These are phyloP conservation scores for silkworm (Bombyx mori) DNA, from an alignment of 1,140 invertebrate species.

Conservation along the genomic window DNA sequence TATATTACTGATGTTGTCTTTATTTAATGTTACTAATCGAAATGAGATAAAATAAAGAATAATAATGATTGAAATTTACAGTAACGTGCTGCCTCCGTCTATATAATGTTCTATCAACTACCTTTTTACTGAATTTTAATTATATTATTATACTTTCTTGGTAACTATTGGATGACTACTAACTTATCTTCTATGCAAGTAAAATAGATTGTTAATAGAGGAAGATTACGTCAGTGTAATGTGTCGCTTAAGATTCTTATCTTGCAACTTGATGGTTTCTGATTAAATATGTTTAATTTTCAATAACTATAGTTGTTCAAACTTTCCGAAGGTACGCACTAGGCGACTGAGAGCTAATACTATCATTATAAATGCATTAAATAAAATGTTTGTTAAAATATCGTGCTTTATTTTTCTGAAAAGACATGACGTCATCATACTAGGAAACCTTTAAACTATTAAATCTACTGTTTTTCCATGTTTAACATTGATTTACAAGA, in stretches of 20 bases:
- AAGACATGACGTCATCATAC: neutral
- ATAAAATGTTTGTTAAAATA: slow-evolving; percentile 68
- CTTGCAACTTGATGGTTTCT: too few species aligned
- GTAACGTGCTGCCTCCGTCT: slow-evolving; percentile 34
- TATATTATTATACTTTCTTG: neutral
- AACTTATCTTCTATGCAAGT: too few species aligned
- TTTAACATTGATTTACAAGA: too few species aligned
- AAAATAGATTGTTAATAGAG: too few species aligned
- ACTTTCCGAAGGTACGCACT: slow-evolving; percentile 70
- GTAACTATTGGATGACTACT: too few species aligned
- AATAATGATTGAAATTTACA: slow-evolving; percentile 22
- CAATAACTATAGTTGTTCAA: slow-evolving; percentile 50
- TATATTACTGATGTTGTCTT: slow-evolving; percentile 55
- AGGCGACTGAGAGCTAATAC: slow-evolving; percentile 70
- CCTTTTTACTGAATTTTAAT: neutral
- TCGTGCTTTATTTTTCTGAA: slow-evolving; percentile 36
- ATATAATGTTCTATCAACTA: too few species aligned
- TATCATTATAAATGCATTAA: slow-evolving; percentile 69
- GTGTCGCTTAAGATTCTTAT: too few species aligned
- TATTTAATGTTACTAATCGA: slow-evolving; percentile 39
- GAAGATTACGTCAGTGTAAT: too few species aligned
- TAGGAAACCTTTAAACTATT: too few species aligned
- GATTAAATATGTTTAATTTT: slow-evolving; percentile 24
- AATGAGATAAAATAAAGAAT: slow-evolving; percentile 21
- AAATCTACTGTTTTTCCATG: too few species aligned